Evolutionary conservation across 2,888 invertebrate species (phyloP), one percentile per base, ranked within the genome.

Genomic region (Acleris cristana): DNA sequence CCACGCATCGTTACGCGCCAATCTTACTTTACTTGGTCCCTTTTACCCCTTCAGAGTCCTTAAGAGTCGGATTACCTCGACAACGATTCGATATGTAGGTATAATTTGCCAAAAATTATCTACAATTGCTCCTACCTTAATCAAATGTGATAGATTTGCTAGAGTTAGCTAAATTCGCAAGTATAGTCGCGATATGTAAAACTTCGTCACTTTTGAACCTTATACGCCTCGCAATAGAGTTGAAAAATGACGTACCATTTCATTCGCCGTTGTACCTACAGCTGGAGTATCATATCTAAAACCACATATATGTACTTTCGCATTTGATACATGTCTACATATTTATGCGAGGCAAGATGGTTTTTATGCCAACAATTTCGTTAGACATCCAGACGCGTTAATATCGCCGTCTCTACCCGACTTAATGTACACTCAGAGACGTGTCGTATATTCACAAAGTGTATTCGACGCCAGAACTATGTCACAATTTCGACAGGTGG

Each of bases 401-500:
- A 61, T 66, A 56, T 66, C 51, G 19, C 26, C 34, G 64, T 34
- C 55, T 56, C 51, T 21, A 63, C 55, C 34, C 65, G 61, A 30
- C 65, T 66, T 61, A 65, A 65, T 65, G 54, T 45, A 51, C 51
- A 40, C 60, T 57, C 55, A 8, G 60, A 66, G 56, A 55, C 56
- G 61, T 61, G 60, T 60, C 55, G 63, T 57, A 57, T 34, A 66
- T 52, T 62, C 65, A 26, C 64, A 69, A 69, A 70, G 70, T 76
- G 70, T 71, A 71, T 72, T 65, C 59, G 68, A 73, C 69, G 45
- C 70, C 67, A 54, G 56, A 73, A 76, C 74, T 78, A 79, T 75
- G 74, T 76, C 73, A 78, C 80, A 84, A 82, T 85, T 84, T 83
- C 77, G 81, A 79, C 82, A 84, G 82, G 82, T 85, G 81, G 82